These are phyloP conservation scores for Ceratina calcarata DNA, from an alignment of 1,140 invertebrate genomes.

Conservation along the genomic window DNA sequence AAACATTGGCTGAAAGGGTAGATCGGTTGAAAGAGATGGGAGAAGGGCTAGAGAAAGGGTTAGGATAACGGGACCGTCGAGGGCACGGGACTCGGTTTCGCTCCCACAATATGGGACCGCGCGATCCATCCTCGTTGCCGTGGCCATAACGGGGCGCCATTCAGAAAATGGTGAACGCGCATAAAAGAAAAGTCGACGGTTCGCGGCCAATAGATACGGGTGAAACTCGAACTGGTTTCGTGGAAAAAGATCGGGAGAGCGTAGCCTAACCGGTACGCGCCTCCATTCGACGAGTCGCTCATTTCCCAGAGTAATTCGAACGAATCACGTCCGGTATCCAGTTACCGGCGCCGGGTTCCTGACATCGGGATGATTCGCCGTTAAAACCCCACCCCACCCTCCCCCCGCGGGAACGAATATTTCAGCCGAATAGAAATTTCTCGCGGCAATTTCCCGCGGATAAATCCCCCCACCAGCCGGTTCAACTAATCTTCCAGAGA, in stretches of 20 bases:
- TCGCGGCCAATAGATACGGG: conserved; percentile 41
- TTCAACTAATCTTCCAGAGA: conserved; percentile 9
- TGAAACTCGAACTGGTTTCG: conserved; percentile 58
- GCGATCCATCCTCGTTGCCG: conserved; percentile 34
- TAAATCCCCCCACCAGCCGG: background rate
- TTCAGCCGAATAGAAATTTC: conserved; percentile 35
- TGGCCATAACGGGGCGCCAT: conserved; percentile 50
- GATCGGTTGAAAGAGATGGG: conserved; percentile 29
- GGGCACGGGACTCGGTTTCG: conserved; percentile 35
- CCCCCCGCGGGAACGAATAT: conserved; percentile 39
- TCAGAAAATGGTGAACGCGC: conserved; percentile 44
- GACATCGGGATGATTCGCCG: conserved; percentile 50
- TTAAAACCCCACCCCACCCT: background rate
- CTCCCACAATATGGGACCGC: conserved; percentile 54
- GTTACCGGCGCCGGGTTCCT: conserved; percentile 50
- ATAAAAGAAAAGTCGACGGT: conserved; percentile 57
- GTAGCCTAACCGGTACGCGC: too few species aligned
- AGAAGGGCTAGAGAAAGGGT: conserved; percentile 49
- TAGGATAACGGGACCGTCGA: conserved; percentile 64
- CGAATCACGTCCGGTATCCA: conserved; percentile 48
- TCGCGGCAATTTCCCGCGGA: conserved; percentile 15
- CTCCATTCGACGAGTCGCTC: conserved; percentile 47
- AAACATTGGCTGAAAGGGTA: background rate
- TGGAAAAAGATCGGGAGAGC: conserved; percentile 42
- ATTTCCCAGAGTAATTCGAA: conserved; percentile 58